Percentiles rank a stretch among this genome's conserved stretches.
These are phyloP conservation scores for Dasypogon diadema DNA, from an alignment of 2,888 invertebrate species.

Conservation along the genomic window DNA sequence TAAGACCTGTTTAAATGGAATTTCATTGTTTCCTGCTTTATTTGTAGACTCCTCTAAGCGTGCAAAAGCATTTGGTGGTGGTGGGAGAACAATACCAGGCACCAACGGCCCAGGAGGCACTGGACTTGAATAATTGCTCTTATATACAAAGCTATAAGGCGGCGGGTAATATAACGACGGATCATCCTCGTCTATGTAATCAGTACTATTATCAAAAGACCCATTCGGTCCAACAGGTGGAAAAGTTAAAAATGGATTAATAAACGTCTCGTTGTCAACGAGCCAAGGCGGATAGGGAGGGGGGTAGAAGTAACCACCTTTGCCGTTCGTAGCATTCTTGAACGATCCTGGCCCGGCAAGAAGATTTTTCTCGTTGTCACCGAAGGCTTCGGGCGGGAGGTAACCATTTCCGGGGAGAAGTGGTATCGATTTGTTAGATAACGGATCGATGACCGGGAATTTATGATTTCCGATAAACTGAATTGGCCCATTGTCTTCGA, in stretches of 20 bases:
- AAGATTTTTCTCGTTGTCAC: constrained; percentile 69
- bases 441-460: constrained; percentile 70
- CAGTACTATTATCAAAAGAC: constrained; percentile 76
- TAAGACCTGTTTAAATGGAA: constrained; percentile 61
- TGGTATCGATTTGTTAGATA: constrained; percentile 78
- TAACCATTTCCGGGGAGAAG: constrained; percentile 71
- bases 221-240: constrained; percentile 61
- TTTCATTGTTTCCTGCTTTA: constrained; percentile 54
- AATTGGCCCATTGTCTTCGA: constrained; percentile 86
- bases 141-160: constrained; percentile 89
- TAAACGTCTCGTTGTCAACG: constrained; percentile 63
- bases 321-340: constrained; percentile 61
- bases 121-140: constrained; percentile 78
- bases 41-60: constrained; percentile 72
- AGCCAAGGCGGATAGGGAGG: constrained; percentile 74
- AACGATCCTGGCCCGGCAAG: constrained; percentile 73
- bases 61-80: constrained; percentile 89
- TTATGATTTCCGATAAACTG: constrained; percentile 85
- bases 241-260: constrained; percentile 60
- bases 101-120: constrained; percentile 89
- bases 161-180: constrained; percentile 92
- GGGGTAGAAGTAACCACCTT: constrained; percentile 72
- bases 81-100: constrained; percentile 88
- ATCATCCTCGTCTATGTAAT: constrained; percentile 89
- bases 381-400: constrained; percentile 61